Conservation (phyloP, 2,113 vertebrate genomes). For the Pelmatolapia mariae region DNA sequence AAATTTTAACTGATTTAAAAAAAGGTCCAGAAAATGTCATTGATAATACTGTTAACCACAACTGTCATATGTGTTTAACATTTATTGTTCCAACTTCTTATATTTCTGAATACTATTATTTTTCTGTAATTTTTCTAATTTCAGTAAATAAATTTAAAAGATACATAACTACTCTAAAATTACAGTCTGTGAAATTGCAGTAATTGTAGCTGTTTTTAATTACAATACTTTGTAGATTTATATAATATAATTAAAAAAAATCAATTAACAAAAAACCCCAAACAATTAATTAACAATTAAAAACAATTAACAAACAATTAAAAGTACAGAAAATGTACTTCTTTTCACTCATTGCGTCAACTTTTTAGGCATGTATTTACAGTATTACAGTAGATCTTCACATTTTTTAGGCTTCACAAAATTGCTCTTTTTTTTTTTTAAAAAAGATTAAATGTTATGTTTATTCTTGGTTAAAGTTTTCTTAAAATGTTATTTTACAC, state of each 20-base stretch:
- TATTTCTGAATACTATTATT: background rate
- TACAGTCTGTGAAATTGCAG: background rate
- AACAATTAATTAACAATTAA: background rate
- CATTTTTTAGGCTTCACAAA: background rate
- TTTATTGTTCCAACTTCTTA: background rate
- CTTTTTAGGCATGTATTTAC: background rate
- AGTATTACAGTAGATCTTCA: background rate
- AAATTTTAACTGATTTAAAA: accelerated
- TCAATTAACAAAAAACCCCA: background rate
- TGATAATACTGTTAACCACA: background rate
- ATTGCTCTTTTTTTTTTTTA: accelerated
- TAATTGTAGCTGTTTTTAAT: background rate
- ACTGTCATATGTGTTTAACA: background rate
- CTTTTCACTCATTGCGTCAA: background rate
- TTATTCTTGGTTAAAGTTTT: background rate
- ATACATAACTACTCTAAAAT: background rate
- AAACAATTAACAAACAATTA: background rate
- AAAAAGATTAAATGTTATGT: background rate
- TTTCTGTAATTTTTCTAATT: background rate
- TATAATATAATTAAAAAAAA: background rate
- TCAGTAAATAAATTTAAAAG: background rate
- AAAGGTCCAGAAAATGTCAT: background rate
- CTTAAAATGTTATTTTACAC: background rate
- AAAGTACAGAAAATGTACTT: background rate
- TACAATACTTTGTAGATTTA: background rate